These are phyloP conservation scores for Epirrhoe alternata DNA, from an alignment of 2,888 invertebrate species.

Conservation along the genomic window DNA sequence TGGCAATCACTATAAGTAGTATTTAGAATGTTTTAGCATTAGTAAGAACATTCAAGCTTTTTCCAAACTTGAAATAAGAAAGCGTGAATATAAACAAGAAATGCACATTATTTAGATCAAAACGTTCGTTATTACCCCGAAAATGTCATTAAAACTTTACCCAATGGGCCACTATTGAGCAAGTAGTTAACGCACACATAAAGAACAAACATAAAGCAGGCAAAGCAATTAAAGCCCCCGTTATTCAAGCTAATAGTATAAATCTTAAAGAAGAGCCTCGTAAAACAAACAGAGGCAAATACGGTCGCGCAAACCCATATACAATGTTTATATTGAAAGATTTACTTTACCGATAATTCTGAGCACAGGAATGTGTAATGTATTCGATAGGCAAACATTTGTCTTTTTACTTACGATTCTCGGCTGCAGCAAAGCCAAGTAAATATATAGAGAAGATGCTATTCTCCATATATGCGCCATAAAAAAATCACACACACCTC, in stretches of 20 bases:
- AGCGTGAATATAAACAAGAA: not conserved
- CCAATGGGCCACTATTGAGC: slow-evolving; percentile 14
- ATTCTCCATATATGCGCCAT: not conserved
- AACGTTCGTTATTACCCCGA: slow-evolving; percentile 7
- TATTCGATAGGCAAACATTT: slow-evolving; percentile 49
- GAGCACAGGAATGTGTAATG: slow-evolving; percentile 45
- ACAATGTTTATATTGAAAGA: slow-evolving; percentile 55
- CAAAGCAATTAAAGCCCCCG: slow-evolving; percentile 73
- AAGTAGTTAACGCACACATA: slow-evolving; percentile 52
- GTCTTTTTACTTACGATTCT: slow-evolving; percentile 30
- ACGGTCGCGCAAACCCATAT: slow-evolving; percentile 47
- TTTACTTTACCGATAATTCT: slow-evolving; percentile 53
- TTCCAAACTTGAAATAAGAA: not conserved
- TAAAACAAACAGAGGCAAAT: slow-evolving; percentile 66
- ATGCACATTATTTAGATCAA: slow-evolving; percentile 1
- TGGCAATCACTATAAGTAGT: not conserved
- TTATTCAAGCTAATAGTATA: slow-evolving; percentile 69
- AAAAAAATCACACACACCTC: not conserved
- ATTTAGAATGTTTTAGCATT: not conserved
- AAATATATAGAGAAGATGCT: not conserved
- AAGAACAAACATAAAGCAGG: slow-evolving; percentile 65
- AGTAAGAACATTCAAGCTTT: not conserved
- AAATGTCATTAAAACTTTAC: slow-evolving; percentile 26
- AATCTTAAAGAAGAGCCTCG: slow-evolving; percentile 60
- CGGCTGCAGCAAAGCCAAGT: not conserved